Conservation (phyloP, 2,888 invertebrate species). For the Epiblema foenella region DNA sequence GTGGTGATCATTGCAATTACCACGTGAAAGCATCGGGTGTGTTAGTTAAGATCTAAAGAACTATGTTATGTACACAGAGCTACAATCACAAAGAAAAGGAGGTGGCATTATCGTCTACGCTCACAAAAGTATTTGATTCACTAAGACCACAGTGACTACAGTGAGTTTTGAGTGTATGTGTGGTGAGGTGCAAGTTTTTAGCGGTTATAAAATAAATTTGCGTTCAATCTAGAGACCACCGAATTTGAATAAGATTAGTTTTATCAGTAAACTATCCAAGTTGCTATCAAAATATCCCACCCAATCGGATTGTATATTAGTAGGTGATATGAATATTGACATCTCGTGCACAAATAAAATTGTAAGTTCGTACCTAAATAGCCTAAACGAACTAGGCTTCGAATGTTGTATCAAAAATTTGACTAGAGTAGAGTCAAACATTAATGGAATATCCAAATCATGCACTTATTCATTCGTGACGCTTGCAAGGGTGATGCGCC, state of each 20-base stretch:
- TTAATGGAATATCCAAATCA: not conserved
- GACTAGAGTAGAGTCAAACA: not conserved
- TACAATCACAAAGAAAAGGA: not conserved
- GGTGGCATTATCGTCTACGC: too few species aligned
- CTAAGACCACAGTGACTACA: not conserved
- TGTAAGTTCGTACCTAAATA: not conserved
- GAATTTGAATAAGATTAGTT: not conserved
- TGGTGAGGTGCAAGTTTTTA: not conserved
- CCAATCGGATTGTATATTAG: not conserved
- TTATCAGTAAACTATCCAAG: not conserved
- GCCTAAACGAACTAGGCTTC: conserved; percentile 2
- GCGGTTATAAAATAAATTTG: not conserved
- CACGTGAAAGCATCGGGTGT: too few species aligned
- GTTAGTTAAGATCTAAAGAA: not conserved
- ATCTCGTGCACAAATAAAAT: not conserved
- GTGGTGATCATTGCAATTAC: too few species aligned
- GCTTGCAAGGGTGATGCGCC: not conserved
- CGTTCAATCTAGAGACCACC: conserved; percentile 6
- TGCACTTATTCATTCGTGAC: not conserved
- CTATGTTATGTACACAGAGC: not conserved
- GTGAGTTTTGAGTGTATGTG: not conserved
- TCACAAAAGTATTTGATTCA: conserved; percentile 6
- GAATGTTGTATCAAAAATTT: not conserved
- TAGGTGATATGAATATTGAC: not conserved
- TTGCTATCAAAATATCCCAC: not conserved